Conservation (phyloP, 1,140 invertebrate species). For the Popillia japonica region DNA sequence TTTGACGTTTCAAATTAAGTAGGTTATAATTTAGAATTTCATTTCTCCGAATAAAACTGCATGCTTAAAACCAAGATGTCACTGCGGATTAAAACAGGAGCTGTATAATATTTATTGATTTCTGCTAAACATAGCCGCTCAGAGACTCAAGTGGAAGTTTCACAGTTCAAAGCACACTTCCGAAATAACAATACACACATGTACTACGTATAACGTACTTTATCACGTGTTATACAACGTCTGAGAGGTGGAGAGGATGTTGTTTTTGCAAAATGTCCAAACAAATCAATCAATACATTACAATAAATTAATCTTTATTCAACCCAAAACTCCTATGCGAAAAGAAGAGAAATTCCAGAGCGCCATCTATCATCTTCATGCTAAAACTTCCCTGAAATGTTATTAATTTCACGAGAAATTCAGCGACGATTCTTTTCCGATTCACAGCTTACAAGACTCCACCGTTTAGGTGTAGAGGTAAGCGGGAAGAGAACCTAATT, state of each 20-base stretch:
- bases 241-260: too few species aligned
- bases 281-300: too few species aligned
- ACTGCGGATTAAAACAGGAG: not conserved
- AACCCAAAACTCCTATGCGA: too few species aligned
- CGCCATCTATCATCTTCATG: not conserved
- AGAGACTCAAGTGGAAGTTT: not conserved
- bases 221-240: not conserved
- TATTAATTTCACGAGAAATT: not conserved
- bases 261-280: not conserved
- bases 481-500: not conserved
- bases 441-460: not conserved
- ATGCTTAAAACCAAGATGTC: not conserved
- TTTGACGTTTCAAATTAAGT: too few species aligned
- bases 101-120: conserved; percentile 15
- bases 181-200: not conserved
- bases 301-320: too few species aligned
- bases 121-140: not conserved
- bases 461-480: not conserved
- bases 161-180: conserved; percentile 2
- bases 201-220: not conserved
- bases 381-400: not conserved
- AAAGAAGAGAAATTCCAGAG: not conserved
- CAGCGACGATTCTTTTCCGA: not conserved
- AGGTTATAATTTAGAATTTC: too few species aligned
- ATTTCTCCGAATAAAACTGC: too few species aligned